Evolutionary conservation across 2,888 invertebrate species (phyloP).

Genomic region (Drosophila yooni): DNA sequence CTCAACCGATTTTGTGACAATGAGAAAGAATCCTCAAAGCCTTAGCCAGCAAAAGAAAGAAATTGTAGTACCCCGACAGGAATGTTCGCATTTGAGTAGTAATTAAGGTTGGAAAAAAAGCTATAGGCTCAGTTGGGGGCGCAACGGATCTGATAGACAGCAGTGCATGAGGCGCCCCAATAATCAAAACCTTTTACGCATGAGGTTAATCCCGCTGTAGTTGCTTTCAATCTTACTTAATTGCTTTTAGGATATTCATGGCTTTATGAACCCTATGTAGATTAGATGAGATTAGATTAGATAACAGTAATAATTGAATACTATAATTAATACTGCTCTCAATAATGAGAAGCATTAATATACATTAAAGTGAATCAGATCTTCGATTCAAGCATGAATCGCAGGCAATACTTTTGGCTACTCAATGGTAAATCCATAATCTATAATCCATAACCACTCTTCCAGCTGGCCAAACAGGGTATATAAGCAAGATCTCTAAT

Average conservation of each 20-base stretch:
- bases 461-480: background rate
- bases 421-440: background rate
- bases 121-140: background rate
- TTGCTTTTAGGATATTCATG: background rate
- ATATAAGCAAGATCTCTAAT: constrained; percentile 7
- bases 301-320: background rate
- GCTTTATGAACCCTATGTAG: background rate
- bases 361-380: background rate
- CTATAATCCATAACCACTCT: background rate
- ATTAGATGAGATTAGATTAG: background rate
- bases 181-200: background rate
- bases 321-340: too few species aligned
- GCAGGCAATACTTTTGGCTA: background rate
- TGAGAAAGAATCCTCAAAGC: background rate
- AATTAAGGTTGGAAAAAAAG: too few species aligned
- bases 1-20: background rate
- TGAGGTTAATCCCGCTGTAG: background rate
- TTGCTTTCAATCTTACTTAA: background rate
- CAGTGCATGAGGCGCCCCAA: background rate
- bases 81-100: too few species aligned
- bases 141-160: background rate
- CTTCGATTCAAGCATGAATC: background rate
- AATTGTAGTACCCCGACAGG: background rate
- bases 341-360: background rate
- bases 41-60: background rate